A percentile compares a stretch with the other conserved stretches of the same genome.
Conservation (phyloP, 2,113 vertebrate genomes). For the Phalacrocorax pelagicus region DNA sequence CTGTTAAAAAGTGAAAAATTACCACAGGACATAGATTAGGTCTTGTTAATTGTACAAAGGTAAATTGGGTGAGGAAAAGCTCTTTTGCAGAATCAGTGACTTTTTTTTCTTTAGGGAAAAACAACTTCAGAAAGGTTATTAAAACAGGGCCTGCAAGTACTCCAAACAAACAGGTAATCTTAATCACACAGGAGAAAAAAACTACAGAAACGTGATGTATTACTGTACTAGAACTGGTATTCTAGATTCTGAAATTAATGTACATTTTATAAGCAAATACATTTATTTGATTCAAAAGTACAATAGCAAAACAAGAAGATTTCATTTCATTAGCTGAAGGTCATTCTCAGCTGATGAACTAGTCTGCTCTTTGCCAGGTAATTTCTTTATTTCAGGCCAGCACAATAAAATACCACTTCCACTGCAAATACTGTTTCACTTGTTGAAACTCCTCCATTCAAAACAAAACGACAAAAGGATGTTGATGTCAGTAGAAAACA, state of each 20-base stretch:
- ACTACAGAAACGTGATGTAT: not conserved
- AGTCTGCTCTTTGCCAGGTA: not conserved
- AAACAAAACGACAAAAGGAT: not conserved
- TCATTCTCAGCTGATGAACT: not conserved
- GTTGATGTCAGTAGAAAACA: not conserved
- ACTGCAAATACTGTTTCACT: not conserved
- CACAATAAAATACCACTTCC: not conserved
- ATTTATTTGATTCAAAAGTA: not conserved
- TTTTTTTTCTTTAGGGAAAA: not conserved
- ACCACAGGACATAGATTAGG: not conserved
- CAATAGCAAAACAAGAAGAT: not conserved
- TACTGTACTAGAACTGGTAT: not conserved
- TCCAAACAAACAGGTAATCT: not conserved
- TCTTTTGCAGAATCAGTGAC: not conserved
- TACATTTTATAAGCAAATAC: not conserved
- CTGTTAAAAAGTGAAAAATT: not conserved
- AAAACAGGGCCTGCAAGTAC: not conserved
- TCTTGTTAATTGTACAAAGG: not conserved
- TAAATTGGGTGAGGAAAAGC: not conserved
- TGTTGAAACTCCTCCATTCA: not conserved
- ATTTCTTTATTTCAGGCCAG: not conserved
- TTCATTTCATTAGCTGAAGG: not conserved
- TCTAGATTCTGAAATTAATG: not conserved
- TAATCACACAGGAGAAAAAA: fast-evolving
- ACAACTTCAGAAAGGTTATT: not conserved